Evolutionary conservation across 2,888 invertebrate species (phyloP).

Genomic region (Cristatella mucedo): DNA sequence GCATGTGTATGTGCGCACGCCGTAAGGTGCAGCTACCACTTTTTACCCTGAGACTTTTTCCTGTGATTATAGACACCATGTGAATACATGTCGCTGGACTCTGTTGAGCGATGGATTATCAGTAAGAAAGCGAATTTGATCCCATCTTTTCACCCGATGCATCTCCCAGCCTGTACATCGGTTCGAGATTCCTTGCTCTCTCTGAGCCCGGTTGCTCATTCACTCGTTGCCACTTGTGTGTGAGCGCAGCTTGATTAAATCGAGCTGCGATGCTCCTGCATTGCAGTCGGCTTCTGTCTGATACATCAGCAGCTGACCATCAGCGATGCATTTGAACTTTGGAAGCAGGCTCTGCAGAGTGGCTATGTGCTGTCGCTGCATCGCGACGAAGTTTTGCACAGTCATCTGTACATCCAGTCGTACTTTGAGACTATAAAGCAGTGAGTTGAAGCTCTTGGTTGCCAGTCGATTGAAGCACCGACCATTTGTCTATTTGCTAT

Average conservation of each 20-base stretch:
- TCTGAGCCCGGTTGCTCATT: no score
- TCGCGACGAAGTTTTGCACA: constrained; percentile 88
- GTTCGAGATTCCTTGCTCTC: neutral
- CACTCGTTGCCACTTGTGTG: no score
- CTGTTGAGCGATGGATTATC: constrained; percentile 90
- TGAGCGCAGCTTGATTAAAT: no score
- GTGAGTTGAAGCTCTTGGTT: no score
- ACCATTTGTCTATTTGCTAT: no score
- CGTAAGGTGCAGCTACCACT: no score
- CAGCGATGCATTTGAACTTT: constrained; percentile 54
- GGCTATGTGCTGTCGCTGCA: constrained; percentile 87
- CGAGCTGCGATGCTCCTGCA: no score
- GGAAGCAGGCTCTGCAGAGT: constrained; percentile 76
- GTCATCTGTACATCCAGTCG: constrained; percentile 75
- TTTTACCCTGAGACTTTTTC: no score
- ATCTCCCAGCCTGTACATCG: neutral
- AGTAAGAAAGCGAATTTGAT: constrained; percentile 42
- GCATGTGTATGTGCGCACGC: no score
- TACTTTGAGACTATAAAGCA: constrained; percentile 74
- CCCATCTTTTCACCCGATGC: neutral
- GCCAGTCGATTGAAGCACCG: no score
- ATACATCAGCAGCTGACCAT: constrained; percentile 68
- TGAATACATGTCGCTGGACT: constrained; percentile 85
- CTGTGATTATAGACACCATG: constrained; percentile 58
- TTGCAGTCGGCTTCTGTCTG: constrained; percentile 64